Evolutionary conservation across 2,888 invertebrate genomes (phyloP).

Genomic region (Acholoe squamosa): DNA sequence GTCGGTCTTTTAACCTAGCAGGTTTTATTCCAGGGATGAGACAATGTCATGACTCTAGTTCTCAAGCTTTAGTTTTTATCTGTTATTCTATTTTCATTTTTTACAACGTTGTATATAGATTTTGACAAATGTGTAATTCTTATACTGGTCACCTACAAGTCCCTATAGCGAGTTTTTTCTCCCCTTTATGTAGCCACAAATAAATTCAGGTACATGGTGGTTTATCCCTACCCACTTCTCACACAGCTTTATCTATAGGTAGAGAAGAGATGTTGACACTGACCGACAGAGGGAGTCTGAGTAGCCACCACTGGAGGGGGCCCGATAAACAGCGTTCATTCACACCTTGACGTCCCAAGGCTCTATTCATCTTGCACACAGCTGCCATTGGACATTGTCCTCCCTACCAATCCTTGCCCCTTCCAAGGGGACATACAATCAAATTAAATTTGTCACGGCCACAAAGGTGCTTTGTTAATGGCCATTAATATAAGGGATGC

Average conservation of each 20-base stretch:
- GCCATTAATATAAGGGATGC: constrained; percentile 33
- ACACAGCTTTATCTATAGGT: not conserved
- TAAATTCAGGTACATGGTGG: not conserved
- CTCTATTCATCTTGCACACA: not conserved
- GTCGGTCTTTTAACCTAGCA: no score
- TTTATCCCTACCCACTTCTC: not conserved
- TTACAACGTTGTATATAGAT: no score
- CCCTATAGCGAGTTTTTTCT: no score
- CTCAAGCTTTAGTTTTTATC: no score
- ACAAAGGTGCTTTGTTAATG: constrained; percentile 31
- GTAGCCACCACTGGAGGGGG: not conserved
- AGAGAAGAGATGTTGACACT: constrained; percentile 11
- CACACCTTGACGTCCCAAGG: not conserved
- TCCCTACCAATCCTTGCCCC: not conserved
- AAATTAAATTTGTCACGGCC: constrained; percentile 28
- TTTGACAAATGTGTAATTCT: no score
- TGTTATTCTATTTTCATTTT: no score
- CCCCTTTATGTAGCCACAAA: not conserved
- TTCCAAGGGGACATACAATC: constrained; percentile 18
- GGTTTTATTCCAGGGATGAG: no score
- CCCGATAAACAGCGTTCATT: not conserved
- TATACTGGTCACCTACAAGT: no score
- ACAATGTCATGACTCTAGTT: no score
- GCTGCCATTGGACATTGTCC: not conserved
- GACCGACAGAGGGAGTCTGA: not conserved